Conservation (phyloP, 1,140 invertebrate species). For the Pentalonia nigronervosa region DNA sequence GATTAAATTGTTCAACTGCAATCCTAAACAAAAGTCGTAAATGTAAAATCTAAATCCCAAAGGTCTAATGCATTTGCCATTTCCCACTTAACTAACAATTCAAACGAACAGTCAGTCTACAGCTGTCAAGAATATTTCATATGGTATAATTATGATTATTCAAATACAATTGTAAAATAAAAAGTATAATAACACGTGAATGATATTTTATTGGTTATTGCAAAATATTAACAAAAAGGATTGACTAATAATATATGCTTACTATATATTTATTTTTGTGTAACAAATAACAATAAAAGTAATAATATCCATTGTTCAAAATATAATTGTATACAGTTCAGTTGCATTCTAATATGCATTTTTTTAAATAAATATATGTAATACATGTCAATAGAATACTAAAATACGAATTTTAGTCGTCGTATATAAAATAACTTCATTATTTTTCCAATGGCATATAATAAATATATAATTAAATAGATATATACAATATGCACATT, state of each 20-base stretch:
- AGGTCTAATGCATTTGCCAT: not conserved
- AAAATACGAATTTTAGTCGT: not conserved
- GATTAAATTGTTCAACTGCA: not conserved
- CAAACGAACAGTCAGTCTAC: not conserved
- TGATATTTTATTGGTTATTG: constrained; percentile 15
- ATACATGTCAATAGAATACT: not conserved
- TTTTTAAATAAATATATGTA: not conserved
- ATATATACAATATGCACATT: not conserved
- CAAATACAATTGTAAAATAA: constrained; percentile 2
- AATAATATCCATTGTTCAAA: not conserved
- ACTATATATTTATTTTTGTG: constrained; percentile 22
- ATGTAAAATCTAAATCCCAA: constrained; percentile 2
- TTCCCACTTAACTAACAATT: not conserved
- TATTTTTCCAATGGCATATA: not conserved
- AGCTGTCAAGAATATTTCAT: not conserved
- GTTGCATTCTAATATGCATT: not conserved
- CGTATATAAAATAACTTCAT: not conserved
- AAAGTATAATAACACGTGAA: not conserved
- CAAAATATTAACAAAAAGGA: constrained; percentile 28
- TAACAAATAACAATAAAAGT: constrained; percentile 28
- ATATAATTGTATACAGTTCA: constrained; percentile 12
- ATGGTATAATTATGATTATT: not conserved
- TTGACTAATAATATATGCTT: not conserved
- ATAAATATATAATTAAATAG: not conserved
- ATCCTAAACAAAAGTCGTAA: not conserved